Base-by-base conservation (phyloP, 2,113 vertebrate genomes). In the Dolichallabes microphthalmus region DNA sequence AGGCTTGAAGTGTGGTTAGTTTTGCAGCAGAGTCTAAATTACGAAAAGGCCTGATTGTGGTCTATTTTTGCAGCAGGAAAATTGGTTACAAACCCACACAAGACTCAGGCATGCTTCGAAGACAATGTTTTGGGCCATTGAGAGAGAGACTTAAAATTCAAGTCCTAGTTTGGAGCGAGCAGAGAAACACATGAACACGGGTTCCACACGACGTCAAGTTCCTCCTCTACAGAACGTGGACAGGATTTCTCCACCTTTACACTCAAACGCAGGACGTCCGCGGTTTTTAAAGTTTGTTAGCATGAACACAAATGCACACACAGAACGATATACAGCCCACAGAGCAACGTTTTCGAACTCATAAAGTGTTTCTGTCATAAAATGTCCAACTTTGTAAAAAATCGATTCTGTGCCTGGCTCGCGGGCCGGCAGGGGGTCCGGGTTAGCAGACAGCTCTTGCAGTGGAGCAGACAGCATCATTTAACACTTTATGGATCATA, bases 401-500 rank as follows among this genome's bases (percentile, higher is more conserved):
- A 27, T 73, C 77, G 61, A 78, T 82, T 87, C 83, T 82, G 74
- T 81, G 77, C 84, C 77, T 50, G 20, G 45, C 50, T 15, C 17
- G 25, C 50, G n/a, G 17, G 20, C 30, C 30, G 14, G 39, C 61
- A 32, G 50, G 61, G 30, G 50, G 39, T 53, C 53, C 45, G 58
- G n/a, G 78, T 88, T 71, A 87, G 60, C 30, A 52, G 85, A 85
- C 68, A 60, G 84, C 25, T 79, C 73, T 82, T 85, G 71, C 63
- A 78, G 88, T 55, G 85, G 63, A 78, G 88, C 78, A 86, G 85
- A 88, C 85, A 82, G 82, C 79, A 57, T 88, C 82, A 80, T 80
- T 89, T 86, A 85, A 83, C 73, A 69, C 84, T 90, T 89, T 89
- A 89, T 89, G 85, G 86, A 86, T 89, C 89, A 85, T 85, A 88